These are phyloP conservation scores for Drosophila cardini DNA, from an alignment of 1,140 invertebrate genomes.

Conservation along the genomic window DNA sequence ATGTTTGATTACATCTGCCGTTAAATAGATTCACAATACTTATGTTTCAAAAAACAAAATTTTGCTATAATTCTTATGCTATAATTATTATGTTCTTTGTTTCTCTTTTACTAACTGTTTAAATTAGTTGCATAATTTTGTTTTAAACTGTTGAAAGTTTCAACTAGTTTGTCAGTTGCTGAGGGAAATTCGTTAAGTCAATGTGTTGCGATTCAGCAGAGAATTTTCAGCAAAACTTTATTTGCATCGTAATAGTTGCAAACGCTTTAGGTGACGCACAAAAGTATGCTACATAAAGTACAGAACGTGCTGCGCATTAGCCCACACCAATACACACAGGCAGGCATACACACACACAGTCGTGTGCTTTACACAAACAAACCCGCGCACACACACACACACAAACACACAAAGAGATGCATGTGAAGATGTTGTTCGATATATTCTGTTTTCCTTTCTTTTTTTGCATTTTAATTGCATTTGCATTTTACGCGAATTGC, in stretches of 20 bases:
- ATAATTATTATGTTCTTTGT: too few relatives aligned
- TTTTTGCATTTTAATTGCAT: slow-evolving; percentile 76
- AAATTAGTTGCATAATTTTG: slow-evolving; percentile 8
- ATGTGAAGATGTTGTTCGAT: slow-evolving; percentile 52
- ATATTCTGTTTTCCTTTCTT: slow-evolving; percentile 24
- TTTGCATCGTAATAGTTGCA: slow-evolving; percentile 21
- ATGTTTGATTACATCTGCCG: too few relatives aligned
- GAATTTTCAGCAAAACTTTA: slow-evolving; percentile 22
- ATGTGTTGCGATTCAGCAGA: slow-evolving; percentile 21
- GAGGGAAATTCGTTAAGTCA: slow-evolving; percentile 1
- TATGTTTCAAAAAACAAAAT: too few relatives aligned
- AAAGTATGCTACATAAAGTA: slow-evolving; percentile 38
- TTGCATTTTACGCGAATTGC: slow-evolving; percentile 38
- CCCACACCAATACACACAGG: background rate
- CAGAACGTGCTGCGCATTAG: slow-evolving; percentile 19
- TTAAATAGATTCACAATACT: too few relatives aligned
- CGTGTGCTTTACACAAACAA: too few relatives aligned
- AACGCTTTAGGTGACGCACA: background rate
- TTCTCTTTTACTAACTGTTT: background rate
- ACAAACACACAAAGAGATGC: background rate
- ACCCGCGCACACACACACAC: background rate
- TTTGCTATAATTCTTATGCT: too few relatives aligned
- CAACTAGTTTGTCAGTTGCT: background rate
- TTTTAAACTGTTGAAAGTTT: background rate
- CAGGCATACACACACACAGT: background rate